Conservation (phyloP, 2,888 invertebrate species). For the Globia sparganii region DNA sequence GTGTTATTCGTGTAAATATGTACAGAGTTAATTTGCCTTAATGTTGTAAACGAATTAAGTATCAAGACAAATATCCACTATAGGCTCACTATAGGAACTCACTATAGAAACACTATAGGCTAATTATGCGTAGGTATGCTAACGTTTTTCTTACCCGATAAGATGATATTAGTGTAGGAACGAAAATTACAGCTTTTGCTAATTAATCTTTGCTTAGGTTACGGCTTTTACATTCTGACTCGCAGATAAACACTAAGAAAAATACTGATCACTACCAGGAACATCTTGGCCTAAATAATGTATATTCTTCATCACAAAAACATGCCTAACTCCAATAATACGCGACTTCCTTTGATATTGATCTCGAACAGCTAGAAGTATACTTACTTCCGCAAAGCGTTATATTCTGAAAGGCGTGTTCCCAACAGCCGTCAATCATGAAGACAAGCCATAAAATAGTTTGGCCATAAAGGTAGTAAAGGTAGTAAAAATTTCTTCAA, state of each 20-base stretch:
- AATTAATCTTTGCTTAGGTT: not conserved
- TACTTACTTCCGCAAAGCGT: conserved; percentile 19
- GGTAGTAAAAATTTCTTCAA: conserved; percentile 50
- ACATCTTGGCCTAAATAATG: not conserved
- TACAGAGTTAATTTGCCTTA: not conserved
- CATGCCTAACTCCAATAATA: conserved; percentile 2
- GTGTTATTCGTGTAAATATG: conserved; percentile 4
- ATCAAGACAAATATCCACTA: not conserved
- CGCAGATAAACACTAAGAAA: not conserved
- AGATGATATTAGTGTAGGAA: not conserved
- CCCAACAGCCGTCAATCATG: conserved; percentile 29
- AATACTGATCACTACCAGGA: not conserved
- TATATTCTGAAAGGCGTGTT: conserved; percentile 38
- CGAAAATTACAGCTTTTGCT: not conserved
- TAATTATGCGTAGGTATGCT: too few species aligned
- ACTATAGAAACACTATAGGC: too few species aligned
- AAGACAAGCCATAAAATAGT: conserved; percentile 58
- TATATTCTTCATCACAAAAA: not conserved
- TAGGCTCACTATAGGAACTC: too few species aligned
- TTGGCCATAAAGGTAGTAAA: conserved; percentile 60
- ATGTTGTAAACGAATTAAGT: not conserved
- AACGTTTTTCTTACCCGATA: too few species aligned
- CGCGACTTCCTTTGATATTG: conserved; percentile 10
- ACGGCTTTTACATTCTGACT: not conserved
- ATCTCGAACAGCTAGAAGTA: conserved; percentile 18